Percentiles rank a stretch among this genome's conserved stretches.
Conservation (phyloP, 2,113 vertebrate genomes). For the Atlantisia rogersi region DNA sequence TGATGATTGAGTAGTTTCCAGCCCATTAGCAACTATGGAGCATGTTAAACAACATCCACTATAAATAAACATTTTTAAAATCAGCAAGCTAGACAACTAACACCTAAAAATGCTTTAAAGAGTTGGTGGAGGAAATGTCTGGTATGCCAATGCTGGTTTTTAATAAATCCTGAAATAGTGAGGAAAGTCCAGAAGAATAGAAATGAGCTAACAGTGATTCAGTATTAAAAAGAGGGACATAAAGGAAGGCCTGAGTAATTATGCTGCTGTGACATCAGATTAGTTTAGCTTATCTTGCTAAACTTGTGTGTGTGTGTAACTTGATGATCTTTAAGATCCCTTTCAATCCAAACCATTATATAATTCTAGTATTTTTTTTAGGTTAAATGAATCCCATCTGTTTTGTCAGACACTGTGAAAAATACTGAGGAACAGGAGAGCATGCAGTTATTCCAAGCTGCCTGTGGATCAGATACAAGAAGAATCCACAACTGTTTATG, state of each 20-base stretch:
- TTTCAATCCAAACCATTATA: too few relatives aligned
- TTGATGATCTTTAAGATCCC: too few relatives aligned
- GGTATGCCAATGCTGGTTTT: neutral
- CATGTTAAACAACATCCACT: neutral
- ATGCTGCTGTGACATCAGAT: neutral
- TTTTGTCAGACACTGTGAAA: neutral
- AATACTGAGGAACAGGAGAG: neutral
- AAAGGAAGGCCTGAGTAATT: neutral
- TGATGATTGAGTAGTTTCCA: neutral
- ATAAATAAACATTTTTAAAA: neutral
- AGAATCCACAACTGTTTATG: neutral
- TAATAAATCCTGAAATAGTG: neutral
- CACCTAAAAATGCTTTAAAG: neutral
- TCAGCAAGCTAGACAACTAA: neutral
- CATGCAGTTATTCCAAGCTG: neutral
- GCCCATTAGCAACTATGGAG: neutral
- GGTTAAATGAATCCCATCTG: neutral
- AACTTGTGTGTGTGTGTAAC: too few relatives aligned
- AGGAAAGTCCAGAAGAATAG: neutral
- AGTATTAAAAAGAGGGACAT: neutral
- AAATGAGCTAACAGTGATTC: neutral
- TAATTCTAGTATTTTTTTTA: neutral
- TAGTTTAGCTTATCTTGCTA: neutral
- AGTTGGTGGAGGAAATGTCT: neutral
- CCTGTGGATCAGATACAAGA: neutral